Percentiles rank a stretch among this genome's conserved stretches.
These are phyloP conservation scores for Melanargia galathea DNA, from an alignment of 2,888 invertebrate species.

Conservation along the genomic window DNA sequence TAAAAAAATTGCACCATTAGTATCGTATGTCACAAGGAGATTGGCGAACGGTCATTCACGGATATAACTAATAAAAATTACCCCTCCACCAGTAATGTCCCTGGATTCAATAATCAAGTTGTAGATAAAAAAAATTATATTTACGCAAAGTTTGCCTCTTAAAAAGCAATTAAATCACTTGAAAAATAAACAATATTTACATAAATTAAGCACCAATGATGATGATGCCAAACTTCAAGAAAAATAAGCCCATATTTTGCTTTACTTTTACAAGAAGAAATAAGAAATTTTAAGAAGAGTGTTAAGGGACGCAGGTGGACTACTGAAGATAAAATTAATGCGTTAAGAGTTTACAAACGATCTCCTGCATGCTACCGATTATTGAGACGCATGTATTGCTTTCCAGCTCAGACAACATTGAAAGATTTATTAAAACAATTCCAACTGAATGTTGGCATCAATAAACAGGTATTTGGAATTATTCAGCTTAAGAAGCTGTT, in stretches of 20 bases:
- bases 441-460: background rate
- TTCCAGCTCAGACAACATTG: background rate
- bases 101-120: background rate
- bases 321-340: background rate
- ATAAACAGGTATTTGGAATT: background rate
- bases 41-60: background rate
- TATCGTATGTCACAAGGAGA: background rate
- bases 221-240: background rate
- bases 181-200: background rate
- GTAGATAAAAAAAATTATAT: background rate
- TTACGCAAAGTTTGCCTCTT: background rate
- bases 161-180: background rate
- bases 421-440: background rate
- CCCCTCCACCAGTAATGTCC: background rate
- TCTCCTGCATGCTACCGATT: background rate
- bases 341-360: background rate
- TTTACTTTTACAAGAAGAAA: background rate
- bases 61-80: background rate
- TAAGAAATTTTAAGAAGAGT: background rate
- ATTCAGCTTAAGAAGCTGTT: background rate
- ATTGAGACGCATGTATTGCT: background rate
- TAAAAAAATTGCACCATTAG: slow-evolving; percentile 1
- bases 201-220: background rate
- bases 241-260: background rate
- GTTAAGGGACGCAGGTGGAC: background rate